phyloP scores from a whole-genome alignment of 2,797 vertebrate genomes.

The Urosaurus nigricauda region DNA sequence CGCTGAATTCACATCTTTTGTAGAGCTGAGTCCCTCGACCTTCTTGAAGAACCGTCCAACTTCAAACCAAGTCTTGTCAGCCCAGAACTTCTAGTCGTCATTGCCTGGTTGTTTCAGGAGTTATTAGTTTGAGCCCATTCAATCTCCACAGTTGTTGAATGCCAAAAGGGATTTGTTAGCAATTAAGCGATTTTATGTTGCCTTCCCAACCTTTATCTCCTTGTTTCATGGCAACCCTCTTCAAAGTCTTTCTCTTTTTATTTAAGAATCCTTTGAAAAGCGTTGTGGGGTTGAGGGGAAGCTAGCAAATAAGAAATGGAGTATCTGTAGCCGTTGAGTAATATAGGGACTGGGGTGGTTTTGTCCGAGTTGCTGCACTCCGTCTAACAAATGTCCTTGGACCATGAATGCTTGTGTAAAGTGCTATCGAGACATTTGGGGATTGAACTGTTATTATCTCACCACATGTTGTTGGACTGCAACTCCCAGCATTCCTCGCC shows the following conservation, averaged over 20 bases:
- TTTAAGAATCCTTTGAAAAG: constrained; percentile 49
- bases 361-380: background rate
- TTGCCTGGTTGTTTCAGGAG: constrained; percentile 32
- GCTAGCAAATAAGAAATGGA: constrained; percentile 28
- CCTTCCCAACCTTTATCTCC: background rate
- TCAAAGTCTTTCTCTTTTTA: constrained; percentile 24
- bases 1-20: background rate
- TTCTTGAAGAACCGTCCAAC: background rate
- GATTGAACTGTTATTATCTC: background rate
- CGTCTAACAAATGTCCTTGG: fast-evolving
- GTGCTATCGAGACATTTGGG: background rate
- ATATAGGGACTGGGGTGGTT: constrained; percentile 2
- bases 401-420: constrained; percentile 19
- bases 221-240: constrained; percentile 40
- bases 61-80: background rate
- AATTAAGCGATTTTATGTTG: constrained; percentile 6
- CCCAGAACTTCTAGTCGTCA: background rate
- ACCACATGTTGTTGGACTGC: too few species aligned
- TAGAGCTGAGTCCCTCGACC: constrained; percentile 13
- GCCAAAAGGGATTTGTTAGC: background rate
- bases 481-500: too few species aligned
- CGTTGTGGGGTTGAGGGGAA: background rate
- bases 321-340: constrained; percentile 23
- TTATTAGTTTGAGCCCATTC: constrained; percentile 46
- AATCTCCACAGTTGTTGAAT: background rate